phyloP scores from a whole-genome alignment of 2,113 vertebrate species.

The Eolophus roseicapilla region DNA sequence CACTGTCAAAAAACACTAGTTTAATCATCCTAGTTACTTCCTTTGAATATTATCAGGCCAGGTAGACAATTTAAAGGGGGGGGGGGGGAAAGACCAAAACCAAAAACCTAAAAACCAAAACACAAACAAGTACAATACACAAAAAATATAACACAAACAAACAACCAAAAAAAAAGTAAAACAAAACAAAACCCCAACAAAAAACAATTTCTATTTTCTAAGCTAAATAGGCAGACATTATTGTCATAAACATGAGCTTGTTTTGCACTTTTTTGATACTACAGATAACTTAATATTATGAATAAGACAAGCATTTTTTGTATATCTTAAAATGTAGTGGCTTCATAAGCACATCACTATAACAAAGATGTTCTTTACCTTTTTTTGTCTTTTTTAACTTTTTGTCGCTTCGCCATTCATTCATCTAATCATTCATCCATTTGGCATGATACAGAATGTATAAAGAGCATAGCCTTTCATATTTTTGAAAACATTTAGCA shows the following conservation, averaged over 20 bases:
- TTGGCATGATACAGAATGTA: background rate
- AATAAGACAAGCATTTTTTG: background rate
- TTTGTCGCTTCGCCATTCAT: background rate
- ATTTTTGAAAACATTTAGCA: background rate
- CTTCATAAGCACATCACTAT: background rate
- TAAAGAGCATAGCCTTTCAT: background rate
- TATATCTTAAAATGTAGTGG: background rate
- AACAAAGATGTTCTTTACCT: rapidly evolving
- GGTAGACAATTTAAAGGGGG: background rate
- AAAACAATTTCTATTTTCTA: background rate
- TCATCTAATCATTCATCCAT: background rate
- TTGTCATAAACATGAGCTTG: background rate
- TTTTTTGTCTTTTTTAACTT: background rate
- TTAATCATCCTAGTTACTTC: background rate
- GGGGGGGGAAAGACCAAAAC: background rate
- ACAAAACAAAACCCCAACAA: rapidly evolving
- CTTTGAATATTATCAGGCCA: background rate
- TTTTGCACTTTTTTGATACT: background rate
- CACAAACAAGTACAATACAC: no score
- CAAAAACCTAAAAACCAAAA: rapidly evolving
- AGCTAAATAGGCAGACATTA: background rate
- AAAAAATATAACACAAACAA: rapidly evolving
- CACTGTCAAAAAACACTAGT: background rate
- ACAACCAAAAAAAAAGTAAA: rapidly evolving
- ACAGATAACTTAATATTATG: background rate